Conservation (phyloP, 92 coral and sea anemone genomes). For the Palythoa grandis region DNA sequence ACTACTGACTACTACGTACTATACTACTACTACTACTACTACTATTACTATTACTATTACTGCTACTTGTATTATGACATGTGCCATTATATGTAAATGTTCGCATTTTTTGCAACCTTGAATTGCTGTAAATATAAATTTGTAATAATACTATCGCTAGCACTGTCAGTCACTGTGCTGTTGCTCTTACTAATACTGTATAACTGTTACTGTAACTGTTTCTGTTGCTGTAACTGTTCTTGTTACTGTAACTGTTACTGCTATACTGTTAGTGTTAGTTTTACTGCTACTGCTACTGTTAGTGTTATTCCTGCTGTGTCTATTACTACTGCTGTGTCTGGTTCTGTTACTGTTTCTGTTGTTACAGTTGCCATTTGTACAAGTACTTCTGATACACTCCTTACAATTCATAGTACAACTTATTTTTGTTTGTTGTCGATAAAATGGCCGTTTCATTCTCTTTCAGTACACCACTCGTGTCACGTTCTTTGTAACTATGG, state of each 20-base stretch:
- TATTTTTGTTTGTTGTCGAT: neutral
- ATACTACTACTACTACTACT: neutral
- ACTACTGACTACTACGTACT: too few species aligned
- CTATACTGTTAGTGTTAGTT: neutral
- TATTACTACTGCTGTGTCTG: neutral
- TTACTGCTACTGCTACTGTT: neutral
- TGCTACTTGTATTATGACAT: neutral
- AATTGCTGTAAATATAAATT: too few species aligned
- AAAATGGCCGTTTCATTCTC: too few species aligned
- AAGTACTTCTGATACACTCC: neutral
- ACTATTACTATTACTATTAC: neutral
- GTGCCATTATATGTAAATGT: neutral
- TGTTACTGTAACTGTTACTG: neutral
- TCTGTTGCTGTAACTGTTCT: neutral
- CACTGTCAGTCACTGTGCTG: too few species aligned
- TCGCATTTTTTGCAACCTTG: too few species aligned
- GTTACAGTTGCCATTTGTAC: neutral
- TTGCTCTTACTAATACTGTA: neutral
- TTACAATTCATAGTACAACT: neutral
- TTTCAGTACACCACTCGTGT: constrained; percentile 40
- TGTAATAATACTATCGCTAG: too few species aligned
- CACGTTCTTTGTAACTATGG: constrained; percentile 20
- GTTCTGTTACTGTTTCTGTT: neutral
- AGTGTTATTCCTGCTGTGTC: neutral
- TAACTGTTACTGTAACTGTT: neutral